Conservation (phyloP, 23 tunicate species). For the Trididemnum miniatum region DNA sequence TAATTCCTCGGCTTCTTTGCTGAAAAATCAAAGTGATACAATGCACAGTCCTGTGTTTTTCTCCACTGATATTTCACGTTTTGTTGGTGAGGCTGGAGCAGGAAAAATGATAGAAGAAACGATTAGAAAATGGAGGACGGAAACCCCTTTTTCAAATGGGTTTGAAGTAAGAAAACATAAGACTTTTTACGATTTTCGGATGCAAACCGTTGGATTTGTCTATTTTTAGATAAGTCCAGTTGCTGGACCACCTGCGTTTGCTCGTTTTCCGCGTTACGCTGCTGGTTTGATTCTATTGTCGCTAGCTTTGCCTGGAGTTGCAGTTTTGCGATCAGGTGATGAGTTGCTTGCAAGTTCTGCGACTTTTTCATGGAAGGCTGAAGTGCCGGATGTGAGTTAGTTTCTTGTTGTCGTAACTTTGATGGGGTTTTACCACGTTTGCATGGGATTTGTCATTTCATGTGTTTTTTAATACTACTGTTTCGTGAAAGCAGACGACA, state of each 20-base stretch:
- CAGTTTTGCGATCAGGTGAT: conserved; percentile 41
- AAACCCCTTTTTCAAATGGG: not conserved
- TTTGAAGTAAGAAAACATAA: conserved; percentile 14
- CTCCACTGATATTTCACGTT: not conserved
- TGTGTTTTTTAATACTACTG: no score
- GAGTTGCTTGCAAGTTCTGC: conserved; percentile 12
- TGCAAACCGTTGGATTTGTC: no score
- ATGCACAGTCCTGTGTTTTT: conserved; percentile 17
- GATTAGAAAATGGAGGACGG: conserved; percentile 14
- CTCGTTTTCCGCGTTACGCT: not conserved
- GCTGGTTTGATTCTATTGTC: conserved; percentile 17
- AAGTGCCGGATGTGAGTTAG: not conserved
- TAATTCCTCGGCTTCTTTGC: not conserved
- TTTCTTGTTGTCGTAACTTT: no score
- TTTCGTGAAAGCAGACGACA: no score
- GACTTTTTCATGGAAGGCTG: conserved; percentile 15
- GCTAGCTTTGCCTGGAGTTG: conserved; percentile 47
- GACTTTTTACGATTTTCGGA: no score
- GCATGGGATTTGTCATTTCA: no score
- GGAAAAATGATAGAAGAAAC: conserved; percentile 27
- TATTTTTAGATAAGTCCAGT: conserved; percentile 22
- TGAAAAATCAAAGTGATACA: conserved; percentile 9
- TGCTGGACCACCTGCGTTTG: not conserved
- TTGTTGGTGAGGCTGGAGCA: not conserved
- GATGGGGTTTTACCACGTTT: no score